Conservation (phyloP, 2,113 vertebrate genomes). For the Manacus vitellinus region DNA sequence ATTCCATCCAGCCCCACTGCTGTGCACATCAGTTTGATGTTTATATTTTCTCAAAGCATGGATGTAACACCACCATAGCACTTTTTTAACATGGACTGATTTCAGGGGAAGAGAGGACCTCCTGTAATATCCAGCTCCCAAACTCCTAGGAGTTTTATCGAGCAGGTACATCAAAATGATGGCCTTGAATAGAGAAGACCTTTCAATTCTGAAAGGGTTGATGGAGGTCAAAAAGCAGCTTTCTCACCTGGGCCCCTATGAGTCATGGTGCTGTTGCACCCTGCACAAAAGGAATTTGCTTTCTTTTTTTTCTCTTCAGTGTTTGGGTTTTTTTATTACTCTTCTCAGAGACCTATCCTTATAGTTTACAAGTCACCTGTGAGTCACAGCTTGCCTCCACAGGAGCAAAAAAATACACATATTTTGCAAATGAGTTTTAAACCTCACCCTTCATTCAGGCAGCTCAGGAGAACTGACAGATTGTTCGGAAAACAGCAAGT, state of each 20-base stretch:
- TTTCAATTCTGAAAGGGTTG: not conserved
- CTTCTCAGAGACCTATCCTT: not conserved
- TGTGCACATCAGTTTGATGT: not conserved
- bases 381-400: not conserved
- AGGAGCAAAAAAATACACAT: not conserved
- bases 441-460: not conserved
- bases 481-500: fast-evolving
- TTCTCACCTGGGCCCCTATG: not conserved
- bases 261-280: not conserved
- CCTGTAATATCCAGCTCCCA: not conserved
- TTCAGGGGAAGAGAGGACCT: not conserved
- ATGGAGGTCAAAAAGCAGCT: not conserved
- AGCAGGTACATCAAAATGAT: not conserved
- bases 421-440: not conserved
- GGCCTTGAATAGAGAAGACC: not conserved
- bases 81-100: not conserved
- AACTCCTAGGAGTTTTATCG: not conserved
- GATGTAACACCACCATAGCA: not conserved
- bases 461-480: not conserved
- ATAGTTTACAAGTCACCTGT: not conserved
- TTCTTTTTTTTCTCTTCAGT: not conserved
- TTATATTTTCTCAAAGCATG: not conserved
- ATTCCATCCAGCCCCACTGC: not conserved
- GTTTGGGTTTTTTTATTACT: not conserved
- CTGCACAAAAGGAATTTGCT: not conserved